These are phyloP conservation scores for Taurulus bubalis DNA, from an alignment of 2,113 vertebrate genomes.

Conservation along the genomic window DNA sequence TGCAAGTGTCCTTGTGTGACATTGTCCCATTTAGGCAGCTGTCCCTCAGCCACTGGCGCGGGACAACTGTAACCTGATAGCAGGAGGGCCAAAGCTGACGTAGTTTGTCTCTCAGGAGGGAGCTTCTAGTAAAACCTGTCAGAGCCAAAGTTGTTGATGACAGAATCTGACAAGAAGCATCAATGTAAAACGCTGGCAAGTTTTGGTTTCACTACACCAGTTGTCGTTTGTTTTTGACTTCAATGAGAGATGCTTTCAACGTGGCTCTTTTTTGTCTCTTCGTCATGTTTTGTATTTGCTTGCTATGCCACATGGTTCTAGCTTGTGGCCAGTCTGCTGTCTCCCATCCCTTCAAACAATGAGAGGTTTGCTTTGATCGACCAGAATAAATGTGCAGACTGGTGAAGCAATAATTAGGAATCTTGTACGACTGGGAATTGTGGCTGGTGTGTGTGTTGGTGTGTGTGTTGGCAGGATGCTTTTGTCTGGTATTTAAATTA, in stretches of 20 bases:
- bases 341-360: slow-evolving; percentile 34
- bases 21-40: slow-evolving; percentile 76
- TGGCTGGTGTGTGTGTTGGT: neutral
- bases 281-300: neutral
- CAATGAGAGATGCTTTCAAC: neutral
- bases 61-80: slow-evolving; percentile 74
- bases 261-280: neutral
- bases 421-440: slow-evolving; percentile 7
- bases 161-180: slow-evolving; percentile 11
- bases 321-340: slow-evolving; percentile 14
- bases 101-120: slow-evolving; percentile 50
- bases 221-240: neutral
- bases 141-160: slow-evolving; percentile 37
- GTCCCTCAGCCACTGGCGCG: slow-evolving; percentile 54
- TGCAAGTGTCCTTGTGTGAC: slow-evolving; percentile 71
- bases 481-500: slow-evolving; percentile 39
- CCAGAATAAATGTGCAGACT: slow-evolving; percentile 32
- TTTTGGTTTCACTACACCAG: neutral
- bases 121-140: slow-evolving; percentile 36
- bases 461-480: neutral
- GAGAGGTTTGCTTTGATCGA: slow-evolving; percentile 37
- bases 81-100: slow-evolving; percentile 47
- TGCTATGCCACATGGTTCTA: slow-evolving; percentile 3
- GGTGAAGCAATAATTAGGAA: slow-evolving; percentile 31
- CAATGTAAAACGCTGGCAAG: neutral